These are phyloP conservation scores for Dasyornis broadbenti DNA, from an alignment of 2,113 vertebrate species.

Conservation along the genomic window DNA sequence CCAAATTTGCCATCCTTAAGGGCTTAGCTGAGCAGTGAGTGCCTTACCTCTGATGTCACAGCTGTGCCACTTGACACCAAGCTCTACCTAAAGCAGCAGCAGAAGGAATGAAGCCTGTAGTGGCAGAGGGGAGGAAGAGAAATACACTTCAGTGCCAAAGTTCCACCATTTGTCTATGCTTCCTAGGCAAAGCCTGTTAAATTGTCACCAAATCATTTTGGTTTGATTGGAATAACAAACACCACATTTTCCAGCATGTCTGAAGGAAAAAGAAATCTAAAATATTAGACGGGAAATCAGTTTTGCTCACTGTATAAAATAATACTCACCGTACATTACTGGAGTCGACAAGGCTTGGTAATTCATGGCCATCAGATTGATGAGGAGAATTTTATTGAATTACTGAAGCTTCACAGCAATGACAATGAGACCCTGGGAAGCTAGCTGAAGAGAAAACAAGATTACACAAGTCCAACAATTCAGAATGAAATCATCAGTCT, in stretches of 20 bases:
- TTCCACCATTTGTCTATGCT: not conserved
- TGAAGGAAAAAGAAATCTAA: not conserved
- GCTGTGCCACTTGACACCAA: not conserved
- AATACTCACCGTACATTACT: not conserved
- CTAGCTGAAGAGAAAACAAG: slow-evolving; percentile 70
- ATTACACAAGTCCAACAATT: slow-evolving; percentile 70
- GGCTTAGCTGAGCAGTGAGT: not conserved
- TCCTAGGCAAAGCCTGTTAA: not conserved
- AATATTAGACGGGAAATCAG: not conserved
- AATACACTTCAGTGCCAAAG: not conserved
- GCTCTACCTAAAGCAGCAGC: not conserved
- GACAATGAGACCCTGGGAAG: slow-evolving; percentile 66
- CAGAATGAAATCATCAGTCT: slow-evolving; percentile 64
- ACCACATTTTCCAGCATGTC: not conserved
- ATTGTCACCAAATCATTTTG: not conserved
- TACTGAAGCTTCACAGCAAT: slow-evolving; percentile 47
- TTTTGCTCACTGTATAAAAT: not conserved
- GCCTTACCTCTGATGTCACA: not conserved
- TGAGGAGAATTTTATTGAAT: slow-evolving; percentile 44
- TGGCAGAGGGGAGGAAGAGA: not conserved
- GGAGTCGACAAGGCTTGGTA: not conserved
- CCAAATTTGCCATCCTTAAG: not conserved
- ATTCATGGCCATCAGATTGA: slow-evolving; percentile 38
- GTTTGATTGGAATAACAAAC: not conserved
- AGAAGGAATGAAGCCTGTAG: not conserved